phyloP scores from a whole-genome alignment of 2,113 vertebrate genomes.

The Diadophis punctatus region DNA sequence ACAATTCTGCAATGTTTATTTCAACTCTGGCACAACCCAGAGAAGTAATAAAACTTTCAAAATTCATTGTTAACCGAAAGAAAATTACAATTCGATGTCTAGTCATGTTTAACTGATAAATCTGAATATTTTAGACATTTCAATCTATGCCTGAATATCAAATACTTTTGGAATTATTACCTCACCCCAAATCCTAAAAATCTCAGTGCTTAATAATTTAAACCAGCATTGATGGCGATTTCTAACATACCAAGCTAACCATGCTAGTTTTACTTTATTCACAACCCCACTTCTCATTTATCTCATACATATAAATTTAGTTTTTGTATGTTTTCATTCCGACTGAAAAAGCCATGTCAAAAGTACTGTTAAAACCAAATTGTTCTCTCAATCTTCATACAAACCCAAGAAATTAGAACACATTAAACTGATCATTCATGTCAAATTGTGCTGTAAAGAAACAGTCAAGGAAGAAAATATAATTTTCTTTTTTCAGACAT shows the following conservation, averaged over 20 bases:
- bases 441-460: background rate
- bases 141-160: background rate
- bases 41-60: background rate
- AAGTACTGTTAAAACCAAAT: background rate
- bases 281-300: background rate
- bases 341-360: background rate
- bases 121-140: background rate
- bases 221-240: background rate
- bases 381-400: background rate
- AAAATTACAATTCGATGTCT: background rate
- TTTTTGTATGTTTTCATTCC: background rate
- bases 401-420: background rate
- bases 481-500: conserved; percentile 33
- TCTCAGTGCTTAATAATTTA: background rate
- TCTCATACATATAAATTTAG: background rate
- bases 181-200: background rate
- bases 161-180: background rate
- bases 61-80: background rate
- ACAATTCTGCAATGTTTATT: background rate
- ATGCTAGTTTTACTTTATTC: background rate
- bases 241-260: background rate
- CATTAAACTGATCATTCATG: background rate
- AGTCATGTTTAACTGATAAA: background rate
- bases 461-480: background rate
- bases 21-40: background rate